Evolutionary conservation across 1,140 invertebrate species (phyloP), one percentile per base, ranked within the genome.

Genomic region (Diploscapter pachys): DNA sequence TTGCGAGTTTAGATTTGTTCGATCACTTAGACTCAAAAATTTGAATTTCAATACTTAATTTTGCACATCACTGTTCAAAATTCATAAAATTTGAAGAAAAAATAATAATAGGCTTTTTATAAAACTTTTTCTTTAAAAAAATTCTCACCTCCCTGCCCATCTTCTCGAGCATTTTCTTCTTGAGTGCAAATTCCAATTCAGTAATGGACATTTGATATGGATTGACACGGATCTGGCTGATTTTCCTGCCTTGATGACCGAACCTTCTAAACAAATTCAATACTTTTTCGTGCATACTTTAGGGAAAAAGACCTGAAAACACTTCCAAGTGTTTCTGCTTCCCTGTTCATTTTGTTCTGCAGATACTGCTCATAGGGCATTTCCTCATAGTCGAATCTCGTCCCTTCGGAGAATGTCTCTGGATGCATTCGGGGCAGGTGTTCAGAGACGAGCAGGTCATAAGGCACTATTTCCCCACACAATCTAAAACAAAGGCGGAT

Each of bases 121-220:
- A 59, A 59, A 59, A 59, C 9, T 11, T 11, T 59, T 59, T 59
- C 1, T 2, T 59, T 59, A 59, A 59, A 71, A 13, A 71, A 71
- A 71, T 11, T 62, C 73, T 73, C 50, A 79, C 77, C 67, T 77
- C 78, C 48, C 83, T 71, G 50, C 83, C 81, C 84, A 85, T 82
- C 71, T 86, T 85, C 68, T 85, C 83, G 48, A 85, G 81, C 82
- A 85, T 83, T 71, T 85, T 85, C 56, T 80, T 77, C 48, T 82
- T 79, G 11, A 85, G 57, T 52, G 81, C 81, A 31, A 66, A 59
- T 61, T 85, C 83, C 74, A 85, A 71, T 69, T 85, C 72, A 3
- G 51, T 13, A 9, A 85, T 11, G 13, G 75, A 57, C 83, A 85
- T 85, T 62, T 83, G 78, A 57, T 67, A 68, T 3, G 79, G 84